Conservation (phyloP, 2,888 invertebrate genomes). For the Drosophila paranaensis region DNA sequence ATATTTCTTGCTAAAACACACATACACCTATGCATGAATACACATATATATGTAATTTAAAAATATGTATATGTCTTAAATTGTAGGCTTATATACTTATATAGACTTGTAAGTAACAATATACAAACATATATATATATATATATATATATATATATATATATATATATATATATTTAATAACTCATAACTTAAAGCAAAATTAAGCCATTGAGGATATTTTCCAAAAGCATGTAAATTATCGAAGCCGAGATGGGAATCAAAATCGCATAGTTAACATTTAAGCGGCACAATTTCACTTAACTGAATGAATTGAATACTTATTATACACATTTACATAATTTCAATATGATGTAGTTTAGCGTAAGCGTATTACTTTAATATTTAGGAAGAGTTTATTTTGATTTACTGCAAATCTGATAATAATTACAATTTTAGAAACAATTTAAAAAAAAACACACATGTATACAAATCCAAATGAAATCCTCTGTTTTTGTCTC, state of each 20-base stretch:
- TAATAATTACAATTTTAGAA: conserved; percentile 51
- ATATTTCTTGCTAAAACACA: conserved; percentile 13
- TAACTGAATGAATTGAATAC: conserved; percentile 62
- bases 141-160: too few relatives aligned
- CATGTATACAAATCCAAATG: conserved; percentile 22
- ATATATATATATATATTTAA: neutral
- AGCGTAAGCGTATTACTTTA: conserved; percentile 42
- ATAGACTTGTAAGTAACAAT: conserved; percentile 26
- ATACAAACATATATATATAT: conserved; percentile 1
- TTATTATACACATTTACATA: conserved; percentile 11
- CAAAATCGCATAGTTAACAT: conserved; percentile 69
- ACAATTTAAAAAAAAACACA: conserved; percentile 35
- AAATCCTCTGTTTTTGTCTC: neutral
- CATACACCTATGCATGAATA: conserved; percentile 3
- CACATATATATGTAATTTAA: conserved; percentile 3
- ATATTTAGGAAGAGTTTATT: conserved; percentile 39
- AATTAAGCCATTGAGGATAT: conserved; percentile 35
- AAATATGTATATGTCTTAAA: conserved; percentile 3
- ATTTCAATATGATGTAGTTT: conserved; percentile 20
- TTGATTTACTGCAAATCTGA: conserved; percentile 47
- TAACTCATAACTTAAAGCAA: conserved; percentile 26
- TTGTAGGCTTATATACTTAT: conserved; percentile 29
- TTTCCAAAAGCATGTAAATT: conserved; percentile 33
- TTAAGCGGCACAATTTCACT: conserved; percentile 81
- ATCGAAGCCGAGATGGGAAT: conserved; percentile 49